Conservation (phyloP, 2,113 vertebrate species). For the Mirounga angustirostris region DNA sequence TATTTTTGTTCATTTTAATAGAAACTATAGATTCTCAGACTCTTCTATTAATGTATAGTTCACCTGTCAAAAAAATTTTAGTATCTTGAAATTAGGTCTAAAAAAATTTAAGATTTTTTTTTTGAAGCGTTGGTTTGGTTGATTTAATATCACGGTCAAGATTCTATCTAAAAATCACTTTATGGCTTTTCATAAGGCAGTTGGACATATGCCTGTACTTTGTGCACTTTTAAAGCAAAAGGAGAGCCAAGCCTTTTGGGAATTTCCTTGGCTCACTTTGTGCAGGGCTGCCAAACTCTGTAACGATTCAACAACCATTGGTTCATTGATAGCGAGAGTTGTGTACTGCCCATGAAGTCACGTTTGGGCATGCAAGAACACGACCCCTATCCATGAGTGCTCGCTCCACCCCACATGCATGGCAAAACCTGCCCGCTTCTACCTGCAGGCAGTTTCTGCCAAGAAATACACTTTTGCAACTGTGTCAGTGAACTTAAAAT, state of each 20-base stretch:
- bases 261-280: slow-evolving; percentile 19
- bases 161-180: background rate
- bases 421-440: slow-evolving; percentile 7
- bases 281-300: background rate
- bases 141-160: background rate
- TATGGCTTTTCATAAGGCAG: background rate
- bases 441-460: slow-evolving; percentile 17
- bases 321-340: slow-evolving; percentile 9
- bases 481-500: slow-evolving; percentile 5
- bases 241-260: background rate
- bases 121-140: background rate
- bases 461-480: slow-evolving; percentile 21
- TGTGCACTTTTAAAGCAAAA: slow-evolving; percentile 49
- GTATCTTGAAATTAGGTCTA: slow-evolving; percentile 54
- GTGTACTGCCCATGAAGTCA: background rate
- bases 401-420: background rate
- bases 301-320: background rate
- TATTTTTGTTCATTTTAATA: slow-evolving; percentile 45
- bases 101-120: background rate
- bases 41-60: background rate
- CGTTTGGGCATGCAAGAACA: background rate
- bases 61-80: slow-evolving; percentile 5
- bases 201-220: background rate
- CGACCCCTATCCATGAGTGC: background rate
- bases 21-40: background rate